phyloP scores from a whole-genome alignment of 2,113 vertebrate genomes.

The Stegostoma tigrinum region DNA sequence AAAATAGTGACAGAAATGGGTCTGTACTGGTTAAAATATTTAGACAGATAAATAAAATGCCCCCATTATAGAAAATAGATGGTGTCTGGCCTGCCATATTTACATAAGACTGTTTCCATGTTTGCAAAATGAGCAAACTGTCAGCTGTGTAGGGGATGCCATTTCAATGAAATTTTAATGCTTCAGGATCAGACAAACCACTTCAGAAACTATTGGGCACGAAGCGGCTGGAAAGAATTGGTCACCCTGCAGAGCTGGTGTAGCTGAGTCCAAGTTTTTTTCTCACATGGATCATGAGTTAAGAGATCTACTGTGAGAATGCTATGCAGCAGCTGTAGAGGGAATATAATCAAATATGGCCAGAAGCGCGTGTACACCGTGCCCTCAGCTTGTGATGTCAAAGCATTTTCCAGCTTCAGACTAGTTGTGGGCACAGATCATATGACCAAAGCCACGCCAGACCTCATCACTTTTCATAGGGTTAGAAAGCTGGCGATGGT shows the following conservation, averaged over 20 bases:
- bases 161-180: background rate
- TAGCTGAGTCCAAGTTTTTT: conserved; percentile 40
- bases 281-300: conserved; percentile 33
- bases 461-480: conserved; percentile 70
- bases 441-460: conserved; percentile 59
- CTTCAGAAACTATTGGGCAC: conserved; percentile 44
- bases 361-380: conserved; percentile 56
- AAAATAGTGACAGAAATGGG: background rate
- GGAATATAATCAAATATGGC: conserved; percentile 56
- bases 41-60: background rate
- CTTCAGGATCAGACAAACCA: conserved; percentile 26
- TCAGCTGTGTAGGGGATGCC: background rate
- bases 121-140: conserved; percentile 19
- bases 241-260: conserved; percentile 47
- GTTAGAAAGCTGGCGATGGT: conserved; percentile 62
- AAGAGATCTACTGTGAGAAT: conserved; percentile 24
- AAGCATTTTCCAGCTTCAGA: conserved; percentile 47
- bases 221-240: conserved; percentile 48
- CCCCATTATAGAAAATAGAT: background rate
- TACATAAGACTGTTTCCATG: background rate
- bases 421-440: conserved; percentile 54
- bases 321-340: conserved; percentile 55
- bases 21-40: background rate
- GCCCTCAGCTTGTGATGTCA: conserved; percentile 52
- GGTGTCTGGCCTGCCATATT: background rate